Conservation (phyloP, 2,797 vertebrate genomes). For the Cygnus olor region DNA sequence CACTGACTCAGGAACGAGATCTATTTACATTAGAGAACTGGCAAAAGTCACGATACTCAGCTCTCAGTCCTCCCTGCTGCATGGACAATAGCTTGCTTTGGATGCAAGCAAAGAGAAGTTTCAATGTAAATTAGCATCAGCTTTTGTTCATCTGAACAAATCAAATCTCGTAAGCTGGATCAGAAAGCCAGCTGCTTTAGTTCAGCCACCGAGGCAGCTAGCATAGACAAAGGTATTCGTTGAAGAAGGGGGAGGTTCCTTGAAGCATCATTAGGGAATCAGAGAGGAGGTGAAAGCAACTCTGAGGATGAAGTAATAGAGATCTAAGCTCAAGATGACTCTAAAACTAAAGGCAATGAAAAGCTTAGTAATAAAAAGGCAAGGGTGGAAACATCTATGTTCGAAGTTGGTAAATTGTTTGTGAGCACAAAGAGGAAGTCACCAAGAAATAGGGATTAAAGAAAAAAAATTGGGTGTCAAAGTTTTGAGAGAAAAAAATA, state of each 20-base stretch:
- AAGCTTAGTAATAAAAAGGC: background rate
- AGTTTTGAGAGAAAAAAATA: background rate
- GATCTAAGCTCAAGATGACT: accelerated
- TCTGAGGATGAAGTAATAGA: background rate
- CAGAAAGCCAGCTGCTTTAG: background rate
- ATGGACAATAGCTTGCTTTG: background rate
- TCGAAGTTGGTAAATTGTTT: background rate
- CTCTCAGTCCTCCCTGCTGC: background rate
- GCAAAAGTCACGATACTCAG: background rate
- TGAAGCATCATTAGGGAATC: background rate
- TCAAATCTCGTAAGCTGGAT: accelerated
- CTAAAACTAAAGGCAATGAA: background rate
- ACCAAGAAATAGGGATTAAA: background rate
- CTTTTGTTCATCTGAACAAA: background rate
- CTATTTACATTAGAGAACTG: background rate
- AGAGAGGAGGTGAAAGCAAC: background rate
- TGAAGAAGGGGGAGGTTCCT: background rate
- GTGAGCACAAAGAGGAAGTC: accelerated
- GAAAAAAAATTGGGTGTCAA: background rate
- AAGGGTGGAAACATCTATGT: background rate
- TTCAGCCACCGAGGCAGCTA: background rate
- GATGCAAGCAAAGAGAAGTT: background rate
- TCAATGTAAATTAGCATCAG: background rate
- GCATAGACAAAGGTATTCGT: accelerated
- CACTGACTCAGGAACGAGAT: background rate